Evolutionary conservation across 64 coral and sea anemone species (phyloP), one percentile per base, ranked within the genome.

Genomic region (Catalaphyllia jardinei): DNA sequence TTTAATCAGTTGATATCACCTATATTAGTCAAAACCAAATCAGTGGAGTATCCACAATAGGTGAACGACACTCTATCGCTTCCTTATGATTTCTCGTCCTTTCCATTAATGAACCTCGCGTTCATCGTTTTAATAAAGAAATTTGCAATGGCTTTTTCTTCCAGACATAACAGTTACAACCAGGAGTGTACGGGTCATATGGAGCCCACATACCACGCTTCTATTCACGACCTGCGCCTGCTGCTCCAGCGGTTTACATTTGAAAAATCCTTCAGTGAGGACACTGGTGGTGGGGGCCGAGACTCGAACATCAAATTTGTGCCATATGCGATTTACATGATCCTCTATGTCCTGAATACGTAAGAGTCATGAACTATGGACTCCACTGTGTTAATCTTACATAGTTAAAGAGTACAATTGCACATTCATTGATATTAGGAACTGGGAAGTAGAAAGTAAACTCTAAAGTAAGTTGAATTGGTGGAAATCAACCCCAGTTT

Each of bases 271-370:
- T 99, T 99, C 55, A 99, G 94, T 51, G 97, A 95, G 62, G 94
- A 99, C 88, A 95, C 97, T 14, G 94, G 94, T 77, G 97, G 97
- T 27, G 97, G 97, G 20, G 97, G 97, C 60, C 90, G 94, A 78
- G 91, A 99, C 63, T 95, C 94, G 64, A 99, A 99, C 86, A 93
- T 99, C 87, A 91, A 99, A 76, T 90, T 99, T 86, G 87, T 99
- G 2, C 97, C 97, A 29, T 99, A 95, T 76, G 88, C 83, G 30
- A 92, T 99, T 0, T 94, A 99, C 79, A 99, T 99, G 97, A 84
- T 95, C 20, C 88, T 99, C 33, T 99, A 99, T 84, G 97, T 95
- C 29, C 73, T 99, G 4, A 99, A 99, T 85, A 99, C 91, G 97
- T 95, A 33, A 80, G 91, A 55, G 67, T 12, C 51, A 0, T 57